Base-by-base conservation (phyloP, 1,140 invertebrate species). In the Nasonia vitripennis region DNA sequence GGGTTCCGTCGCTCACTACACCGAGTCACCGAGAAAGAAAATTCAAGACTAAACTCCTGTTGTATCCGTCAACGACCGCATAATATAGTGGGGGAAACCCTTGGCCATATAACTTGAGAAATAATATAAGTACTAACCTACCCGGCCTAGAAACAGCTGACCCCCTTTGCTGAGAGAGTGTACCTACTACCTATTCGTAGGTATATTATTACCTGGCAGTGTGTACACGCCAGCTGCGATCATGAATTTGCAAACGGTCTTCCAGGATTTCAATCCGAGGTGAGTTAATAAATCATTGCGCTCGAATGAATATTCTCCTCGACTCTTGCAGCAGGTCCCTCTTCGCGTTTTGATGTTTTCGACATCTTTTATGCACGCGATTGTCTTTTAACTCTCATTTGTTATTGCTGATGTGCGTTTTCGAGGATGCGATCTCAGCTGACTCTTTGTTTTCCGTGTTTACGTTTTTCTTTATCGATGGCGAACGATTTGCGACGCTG, bases 181-280 rank as follows among this genome's bases (percentile, higher is more conserved):
- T 27, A 27, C 1, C 27, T 27, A 27, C 27, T 27, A 27, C 27
- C 27, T 62, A n/a, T 62, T 20, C 55, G 20, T 11, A 27, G 27
- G 1, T 27, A 45, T 45, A 9, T 9, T 45, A 45, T 45, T 45
- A 45, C 41, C 41, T 45, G 41, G 41, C 7, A 9, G 55, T 7
- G 17, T 62, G 20, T n/a, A 62, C 0, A 45, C 20, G 20, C 12
- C 10, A 34, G 10, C 74, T 31, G 17, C 31, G 17, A 81, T 68
- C 71, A 97, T 97, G 97, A 98, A 98, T 95, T 95, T 98, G 88
- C 97, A 98, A 94, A 96, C 96, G 89, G 92, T 98, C 88, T 98
- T 98, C 94, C 96, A 97, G 94, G 97, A 98, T 93, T 98, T 98
- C 92, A 98, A 98, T 95, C 97, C 97, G 86, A 98, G 97, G 97